Conservation (phyloP, 2,888 invertebrate species). For the Apamea monoglypha region DNA sequence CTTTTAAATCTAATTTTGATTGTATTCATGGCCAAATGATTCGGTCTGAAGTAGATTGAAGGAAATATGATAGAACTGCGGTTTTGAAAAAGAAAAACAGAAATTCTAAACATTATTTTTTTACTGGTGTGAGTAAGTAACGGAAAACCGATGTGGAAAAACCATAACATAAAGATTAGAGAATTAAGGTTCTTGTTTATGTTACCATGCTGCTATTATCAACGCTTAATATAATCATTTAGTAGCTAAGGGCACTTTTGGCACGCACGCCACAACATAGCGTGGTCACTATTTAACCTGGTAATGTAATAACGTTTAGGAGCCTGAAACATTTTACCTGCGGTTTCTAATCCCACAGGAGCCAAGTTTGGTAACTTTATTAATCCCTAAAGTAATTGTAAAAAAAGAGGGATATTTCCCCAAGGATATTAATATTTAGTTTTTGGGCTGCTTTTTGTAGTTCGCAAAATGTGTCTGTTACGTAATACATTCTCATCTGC, state of each 20-base stretch:
- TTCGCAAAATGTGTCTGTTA: slow-evolving; percentile 20
- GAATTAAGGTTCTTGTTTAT: slow-evolving; percentile 19
- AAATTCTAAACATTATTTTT: background rate
- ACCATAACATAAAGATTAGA: slow-evolving; percentile 2
- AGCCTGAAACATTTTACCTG: slow-evolving; percentile 44
- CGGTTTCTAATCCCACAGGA: slow-evolving; percentile 42
- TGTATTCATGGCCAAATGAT: slow-evolving; percentile 38
- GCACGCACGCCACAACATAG: slow-evolving; percentile 24
- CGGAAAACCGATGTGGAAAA: slow-evolving; percentile 1
- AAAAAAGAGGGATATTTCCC: slow-evolving; percentile 50
- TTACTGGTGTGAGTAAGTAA: too few species aligned
- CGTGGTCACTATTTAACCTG: slow-evolving; percentile 25
- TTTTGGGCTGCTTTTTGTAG: slow-evolving; percentile 17
- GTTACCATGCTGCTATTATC: slow-evolving; percentile 16
- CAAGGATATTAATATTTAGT: slow-evolving; percentile 40
- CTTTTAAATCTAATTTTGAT: slow-evolving; percentile 47
- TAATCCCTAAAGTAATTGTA: slow-evolving; percentile 54
- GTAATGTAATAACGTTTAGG: slow-evolving; percentile 32
- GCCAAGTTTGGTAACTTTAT: slow-evolving; percentile 42
- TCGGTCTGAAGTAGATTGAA: background rate
- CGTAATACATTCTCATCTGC: slow-evolving; percentile 10
- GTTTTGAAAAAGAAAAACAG: background rate
- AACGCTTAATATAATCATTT: slow-evolving; percentile 25
- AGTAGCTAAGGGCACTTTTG: slow-evolving; percentile 17
- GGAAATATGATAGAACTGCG: background rate